phyloP scores from a whole-genome alignment of 2,888 invertebrate species.

The Frankliniella fusca region DNA sequence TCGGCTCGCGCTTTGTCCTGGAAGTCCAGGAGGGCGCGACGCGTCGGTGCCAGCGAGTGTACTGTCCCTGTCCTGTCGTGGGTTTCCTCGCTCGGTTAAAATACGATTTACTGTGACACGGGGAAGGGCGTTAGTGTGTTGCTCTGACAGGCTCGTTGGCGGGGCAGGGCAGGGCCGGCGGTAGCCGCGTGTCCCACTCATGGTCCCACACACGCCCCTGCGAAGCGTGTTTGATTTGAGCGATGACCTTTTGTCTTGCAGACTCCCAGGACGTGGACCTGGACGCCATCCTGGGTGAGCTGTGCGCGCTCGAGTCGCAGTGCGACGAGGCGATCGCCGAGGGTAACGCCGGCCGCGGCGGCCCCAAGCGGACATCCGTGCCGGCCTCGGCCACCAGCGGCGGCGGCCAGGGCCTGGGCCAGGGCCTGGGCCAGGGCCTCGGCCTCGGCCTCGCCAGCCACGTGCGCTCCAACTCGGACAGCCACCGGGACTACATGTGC shows the following conservation, averaged over 20 bases:
- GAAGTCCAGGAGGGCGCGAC: not conserved
- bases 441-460: not conserved
- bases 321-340: constrained; percentile 50
- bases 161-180: too few relatives aligned
- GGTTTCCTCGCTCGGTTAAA: not conserved
- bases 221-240: not conserved
- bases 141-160: too few relatives aligned
- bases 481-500: constrained; percentile 23
- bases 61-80: not conserved
- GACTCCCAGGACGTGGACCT: constrained; percentile 95
- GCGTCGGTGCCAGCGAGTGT: not conserved
- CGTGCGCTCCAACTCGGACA: constrained; percentile 15
- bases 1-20: not conserved
- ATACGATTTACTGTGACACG: constrained; percentile 6
- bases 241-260: constrained; percentile 44
- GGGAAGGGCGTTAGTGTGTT: not conserved
- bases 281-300: constrained; percentile 92
- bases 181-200: too few relatives aligned
- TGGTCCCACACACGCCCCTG: not conserved
- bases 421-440: not conserved
- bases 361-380: constrained; percentile 23
- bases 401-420: not conserved
- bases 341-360: constrained; percentile 28
- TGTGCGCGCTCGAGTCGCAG: constrained; percentile 81
- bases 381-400: not conserved